phyloP scores from a whole-genome alignment of 2,113 vertebrate species.

The Eira barbara region DNA sequence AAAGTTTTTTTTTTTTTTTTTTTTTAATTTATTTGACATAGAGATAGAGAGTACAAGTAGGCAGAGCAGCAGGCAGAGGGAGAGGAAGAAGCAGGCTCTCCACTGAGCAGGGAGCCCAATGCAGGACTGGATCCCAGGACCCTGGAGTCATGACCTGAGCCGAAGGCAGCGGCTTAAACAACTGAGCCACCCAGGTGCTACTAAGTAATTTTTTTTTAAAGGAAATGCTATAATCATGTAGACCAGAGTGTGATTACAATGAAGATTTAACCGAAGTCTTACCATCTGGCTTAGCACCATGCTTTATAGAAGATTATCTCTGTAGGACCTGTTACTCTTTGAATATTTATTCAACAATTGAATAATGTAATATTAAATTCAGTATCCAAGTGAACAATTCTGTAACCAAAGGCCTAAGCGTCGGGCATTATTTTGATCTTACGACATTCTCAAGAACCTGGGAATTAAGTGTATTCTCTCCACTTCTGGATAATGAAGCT shows the following conservation, averaged over 20 bases:
- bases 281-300: background rate
- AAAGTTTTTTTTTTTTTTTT: no score
- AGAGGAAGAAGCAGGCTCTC: no score
- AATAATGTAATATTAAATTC: background rate
- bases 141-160: no score
- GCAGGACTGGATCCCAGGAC: no score
- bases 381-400: background rate
- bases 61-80: no score
- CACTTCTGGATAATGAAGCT: background rate
- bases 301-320: background rate
- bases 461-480: background rate
- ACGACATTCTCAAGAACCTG: background rate
- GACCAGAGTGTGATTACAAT: background rate
- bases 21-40: no score
- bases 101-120: no score
- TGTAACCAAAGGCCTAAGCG: background rate
- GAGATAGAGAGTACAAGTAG: no score
- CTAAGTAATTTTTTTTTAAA: background rate
- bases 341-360: background rate
- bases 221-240: background rate
- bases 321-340: background rate
- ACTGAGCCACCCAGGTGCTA: no score
- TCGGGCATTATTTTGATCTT: background rate
- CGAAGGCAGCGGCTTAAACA: no score
- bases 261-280: background rate